Percentiles rank a stretch among this genome's conserved stretches.
phyloP scores from a whole-genome alignment of 2,113 vertebrate species.

The Bujurquina vittata region DNA sequence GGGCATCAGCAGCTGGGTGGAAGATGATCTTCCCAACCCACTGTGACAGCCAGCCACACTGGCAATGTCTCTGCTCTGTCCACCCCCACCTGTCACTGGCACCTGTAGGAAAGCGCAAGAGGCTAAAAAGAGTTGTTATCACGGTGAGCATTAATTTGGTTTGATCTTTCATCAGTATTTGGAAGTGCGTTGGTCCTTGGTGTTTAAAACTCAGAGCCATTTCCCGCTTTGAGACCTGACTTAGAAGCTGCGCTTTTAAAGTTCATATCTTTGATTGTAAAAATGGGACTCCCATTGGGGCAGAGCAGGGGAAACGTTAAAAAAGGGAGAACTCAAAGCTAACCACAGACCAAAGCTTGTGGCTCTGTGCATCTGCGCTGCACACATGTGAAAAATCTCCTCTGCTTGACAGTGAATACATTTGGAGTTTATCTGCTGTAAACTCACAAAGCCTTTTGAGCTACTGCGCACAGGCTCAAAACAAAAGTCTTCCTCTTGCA shows the following conservation, averaged over 20 bases:
- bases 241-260: background rate
- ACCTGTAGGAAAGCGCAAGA: conserved; percentile 60
- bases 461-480: conserved; percentile 25
- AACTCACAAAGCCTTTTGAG: conserved; percentile 9
- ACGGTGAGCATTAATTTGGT: background rate
- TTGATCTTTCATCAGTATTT: background rate
- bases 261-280: background rate
- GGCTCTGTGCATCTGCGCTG: background rate
- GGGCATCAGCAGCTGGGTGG: conserved; percentile 74
- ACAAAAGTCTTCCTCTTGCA: background rate
- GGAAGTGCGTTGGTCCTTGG: background rate
- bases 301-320: background rate
- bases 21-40: conserved; percentile 62
- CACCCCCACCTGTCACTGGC: conserved; percentile 51
- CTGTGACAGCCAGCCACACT: conserved; percentile 27
- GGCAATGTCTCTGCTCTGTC: background rate
- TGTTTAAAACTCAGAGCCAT: background rate
- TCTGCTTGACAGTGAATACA: background rate
- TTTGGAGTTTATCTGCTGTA: background rate
- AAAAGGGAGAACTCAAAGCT: conserved; percentile 3
- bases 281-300: background rate
- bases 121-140: background rate
- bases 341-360: background rate
- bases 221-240: background rate
- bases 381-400: conserved; percentile 17